Base-by-base conservation (phyloP, 2,797 vertebrate genomes). In the Acanthurus tractus region DNA sequence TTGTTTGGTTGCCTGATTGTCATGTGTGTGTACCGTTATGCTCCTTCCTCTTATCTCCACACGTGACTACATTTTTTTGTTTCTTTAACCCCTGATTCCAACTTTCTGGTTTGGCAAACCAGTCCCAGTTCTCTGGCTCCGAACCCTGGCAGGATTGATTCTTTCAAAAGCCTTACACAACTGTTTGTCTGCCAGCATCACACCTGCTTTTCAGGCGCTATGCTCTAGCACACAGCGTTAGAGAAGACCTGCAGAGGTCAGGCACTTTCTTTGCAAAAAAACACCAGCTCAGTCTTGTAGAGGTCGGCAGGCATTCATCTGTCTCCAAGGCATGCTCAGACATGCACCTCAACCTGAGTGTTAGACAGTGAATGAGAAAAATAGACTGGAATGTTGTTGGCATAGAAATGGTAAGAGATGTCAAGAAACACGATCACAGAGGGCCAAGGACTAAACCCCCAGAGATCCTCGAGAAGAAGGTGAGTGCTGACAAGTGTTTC, bases 341-440 rank as follows among this genome's bases (percentile, higher is more conserved):
- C 36, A 45, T 48, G 45, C 17, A 57, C 38, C 40, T 64, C 25
- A 68, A 36, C 48, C 65, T n/a, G 42, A 70, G 23, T 58, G 75
- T 78, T 62, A 9, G 25, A 63, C 22, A 25, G 45, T 42, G 42
- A 61, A 61, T 65, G 38, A 70, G 44, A 70, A 76, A 71, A 53
- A 68, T 15, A 82, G 42, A 57, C n/a, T 3, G 7, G 18, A 48
- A 54, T 46, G 36, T 45, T 64, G 22, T 62, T 74, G 54, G 77
- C 45, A 6, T 55, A 25, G 54, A 76, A 76, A 74, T 46, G 20
- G 59, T 65, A 29, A 36, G 17, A 53, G n/a, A 70, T 76, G 58
- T 72, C 17, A 59, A 70, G 29, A 70, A 82, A 78, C 44, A 67
- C 3, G 8, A 78, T 76, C 45, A 62, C 18, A 57, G 48, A 57